Percentiles rank a stretch among this genome's conserved stretches.
Conservation (phyloP, 37 sponge, comb jelly and placozoan genomes). For the Halisarca cf. caerulea region DNA sequence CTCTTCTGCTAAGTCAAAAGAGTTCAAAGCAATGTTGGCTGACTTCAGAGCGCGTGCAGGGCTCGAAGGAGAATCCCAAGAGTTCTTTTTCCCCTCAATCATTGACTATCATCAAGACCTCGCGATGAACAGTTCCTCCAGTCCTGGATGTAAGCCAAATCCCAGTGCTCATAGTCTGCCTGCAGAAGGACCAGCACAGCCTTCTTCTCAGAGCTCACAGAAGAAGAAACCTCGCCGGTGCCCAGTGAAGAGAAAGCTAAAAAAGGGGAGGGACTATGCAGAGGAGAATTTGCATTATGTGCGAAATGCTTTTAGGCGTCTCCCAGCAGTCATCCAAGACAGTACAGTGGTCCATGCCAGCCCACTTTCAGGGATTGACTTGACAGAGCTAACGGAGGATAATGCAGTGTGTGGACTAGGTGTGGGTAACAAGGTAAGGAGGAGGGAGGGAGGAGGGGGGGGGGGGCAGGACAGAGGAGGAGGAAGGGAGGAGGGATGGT, state of each 20-base stretch:
- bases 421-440: too few relatives aligned
- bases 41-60: constrained; percentile 71
- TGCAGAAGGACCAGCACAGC: not conserved
- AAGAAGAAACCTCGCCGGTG: too few relatives aligned
- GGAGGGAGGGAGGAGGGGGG: too few relatives aligned
- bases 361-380: too few relatives aligned
- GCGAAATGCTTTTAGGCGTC: not conserved
- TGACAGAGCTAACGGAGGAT: too few relatives aligned
- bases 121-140: not conserved
- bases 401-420: too few relatives aligned
- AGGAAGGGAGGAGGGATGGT: too few relatives aligned
- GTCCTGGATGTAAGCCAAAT: not conserved
- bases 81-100: constrained; percentile 65
- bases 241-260: not conserved
- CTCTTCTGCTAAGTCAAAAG: constrained; percentile 38
- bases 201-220: not conserved
- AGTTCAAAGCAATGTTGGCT: constrained; percentile 67
- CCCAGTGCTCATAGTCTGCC: not conserved
- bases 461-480: too few relatives aligned
- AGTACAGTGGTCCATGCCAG: too few relatives aligned
- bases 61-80: not conserved
- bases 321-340: too few relatives aligned
- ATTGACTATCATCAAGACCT: constrained; percentile 9
- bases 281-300: not conserved
- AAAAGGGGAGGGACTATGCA: not conserved